Evolutionary conservation across 2,113 vertebrate genomes (phyloP), one percentile per base, ranked within the genome.

Genomic region (Catagonus wagneri): DNA sequence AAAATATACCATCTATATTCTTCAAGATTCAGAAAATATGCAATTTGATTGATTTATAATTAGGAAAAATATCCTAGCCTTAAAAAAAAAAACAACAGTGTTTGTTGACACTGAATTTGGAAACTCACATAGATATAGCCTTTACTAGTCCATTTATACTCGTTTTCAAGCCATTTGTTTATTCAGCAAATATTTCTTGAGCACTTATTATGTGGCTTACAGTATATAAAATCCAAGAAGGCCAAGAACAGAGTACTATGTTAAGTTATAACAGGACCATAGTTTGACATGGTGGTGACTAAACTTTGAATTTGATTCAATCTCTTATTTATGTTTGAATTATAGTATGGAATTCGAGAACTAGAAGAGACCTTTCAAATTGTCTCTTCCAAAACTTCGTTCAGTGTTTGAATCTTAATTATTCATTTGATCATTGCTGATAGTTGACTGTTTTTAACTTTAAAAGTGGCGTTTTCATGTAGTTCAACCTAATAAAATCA

Each of bases 121-220:
- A 71, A 86, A 8, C 58, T 85, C 13, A 29, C 39, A 14, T 75
- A 94, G 29, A 69, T 72, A 44, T 4, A 88, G 20, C 11, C 44
- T 90, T 68, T 29, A 71, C 23, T n/a, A 96, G 12, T 86, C 65
- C 39, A 32, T 68, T 93, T 91, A 78, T 66, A 60, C 20, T 27
- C 76, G 7, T 81, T 80, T 84, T 89, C 60, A 88, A 90, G 34
- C n/a, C 29, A 20, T 84, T 71, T 80, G 39, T 86, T 92, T 92
- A 94, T 78, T 93, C 74, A 83, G 58, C 71, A 79, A 29, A 71
- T 83, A 94, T 60, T 90, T 69, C 63, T 50, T 76, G 78, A 90
- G 6, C 19, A 34, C 12, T 79, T 81, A n/a, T 10, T 96, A 16
- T 29, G 6, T 83, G 71, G 44, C 39, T 94, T 17, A 83, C n/a